Evolutionary conservation across 2,797 vertebrate species (phyloP).

Genomic region (Chiroxiphia lanceolata): DNA sequence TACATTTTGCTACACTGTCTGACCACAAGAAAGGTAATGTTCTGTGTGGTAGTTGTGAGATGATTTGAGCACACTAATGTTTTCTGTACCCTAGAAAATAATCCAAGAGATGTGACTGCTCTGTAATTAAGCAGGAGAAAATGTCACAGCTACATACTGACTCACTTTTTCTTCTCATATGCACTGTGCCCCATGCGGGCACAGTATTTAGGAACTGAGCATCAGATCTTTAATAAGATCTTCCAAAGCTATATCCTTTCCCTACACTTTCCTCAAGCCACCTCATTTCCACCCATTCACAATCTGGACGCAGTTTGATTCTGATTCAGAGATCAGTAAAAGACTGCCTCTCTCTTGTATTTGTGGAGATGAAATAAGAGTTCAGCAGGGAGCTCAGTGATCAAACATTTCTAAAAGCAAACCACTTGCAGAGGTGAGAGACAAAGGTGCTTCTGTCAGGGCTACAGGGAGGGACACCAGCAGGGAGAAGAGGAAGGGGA

Average conservation of each 20-base stretch:
- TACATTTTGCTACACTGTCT: accelerated
- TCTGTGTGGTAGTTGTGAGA: not conserved
- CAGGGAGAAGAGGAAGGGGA: not conserved
- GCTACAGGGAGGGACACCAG: not conserved
- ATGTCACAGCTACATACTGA: not conserved
- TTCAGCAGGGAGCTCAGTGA: not conserved
- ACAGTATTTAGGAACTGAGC: not conserved
- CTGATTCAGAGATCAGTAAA: not conserved
- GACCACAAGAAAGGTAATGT: not conserved
- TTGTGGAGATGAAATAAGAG: not conserved
- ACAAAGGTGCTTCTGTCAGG: not conserved
- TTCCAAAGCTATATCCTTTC: not conserved
- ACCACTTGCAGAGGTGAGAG: not conserved
- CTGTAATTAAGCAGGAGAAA: not conserved
- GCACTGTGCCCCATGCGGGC: accelerated
- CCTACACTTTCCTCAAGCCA: not conserved
- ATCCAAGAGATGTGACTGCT: not conserved
- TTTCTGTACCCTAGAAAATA: not conserved
- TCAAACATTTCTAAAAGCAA: not conserved
- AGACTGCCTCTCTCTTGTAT: not conserved
- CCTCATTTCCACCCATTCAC: not conserved
- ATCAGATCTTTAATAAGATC: not conserved
- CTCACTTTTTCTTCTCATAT: not conserved
- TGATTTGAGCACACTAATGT: not conserved
- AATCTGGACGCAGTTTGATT: not conserved